phyloP scores from a whole-genome alignment of 2,113 vertebrate species.

The Setophaga coronata region DNA sequence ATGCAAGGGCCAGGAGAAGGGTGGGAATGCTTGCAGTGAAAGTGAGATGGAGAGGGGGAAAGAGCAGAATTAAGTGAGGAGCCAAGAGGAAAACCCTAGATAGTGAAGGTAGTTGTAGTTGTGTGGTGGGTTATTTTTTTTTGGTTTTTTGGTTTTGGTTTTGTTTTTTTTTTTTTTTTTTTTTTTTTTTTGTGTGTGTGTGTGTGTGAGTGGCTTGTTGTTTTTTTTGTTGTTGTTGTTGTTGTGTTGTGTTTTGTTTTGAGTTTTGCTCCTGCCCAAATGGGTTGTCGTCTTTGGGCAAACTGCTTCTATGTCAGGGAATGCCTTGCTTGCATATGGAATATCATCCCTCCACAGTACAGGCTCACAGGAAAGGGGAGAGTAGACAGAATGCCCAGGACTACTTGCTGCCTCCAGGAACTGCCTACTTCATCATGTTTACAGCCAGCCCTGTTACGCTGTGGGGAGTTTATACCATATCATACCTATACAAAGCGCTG shows the following conservation, averaged over 20 bases:
- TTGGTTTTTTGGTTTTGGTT: neutral
- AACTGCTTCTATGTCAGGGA: neutral
- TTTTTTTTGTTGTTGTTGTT: too few species aligned
- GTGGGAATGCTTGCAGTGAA: neutral
- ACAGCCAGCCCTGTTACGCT: neutral
- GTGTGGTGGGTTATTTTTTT: neutral
- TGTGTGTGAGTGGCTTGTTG: too few species aligned
- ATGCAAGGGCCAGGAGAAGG: neutral
- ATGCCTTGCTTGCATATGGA: neutral
- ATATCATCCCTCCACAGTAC: neutral
- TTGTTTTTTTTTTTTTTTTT: too few species aligned
- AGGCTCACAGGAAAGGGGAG: neutral
- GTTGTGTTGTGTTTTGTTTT: neutral
- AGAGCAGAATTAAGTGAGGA: neutral
- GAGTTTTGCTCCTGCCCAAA: neutral
- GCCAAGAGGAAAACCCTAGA: neutral
- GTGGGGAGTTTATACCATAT: neutral
- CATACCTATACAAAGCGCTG: neutral
- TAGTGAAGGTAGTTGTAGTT: fast-evolving
- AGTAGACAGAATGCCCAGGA: neutral
- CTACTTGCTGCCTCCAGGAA: neutral
- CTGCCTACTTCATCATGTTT: neutral
- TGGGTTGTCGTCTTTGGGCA: neutral
- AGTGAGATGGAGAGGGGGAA: neutral
- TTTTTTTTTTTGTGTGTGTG: neutral